phyloP scores from a whole-genome alignment of 2,113 vertebrate species.

The Fregata magnificens region DNA sequence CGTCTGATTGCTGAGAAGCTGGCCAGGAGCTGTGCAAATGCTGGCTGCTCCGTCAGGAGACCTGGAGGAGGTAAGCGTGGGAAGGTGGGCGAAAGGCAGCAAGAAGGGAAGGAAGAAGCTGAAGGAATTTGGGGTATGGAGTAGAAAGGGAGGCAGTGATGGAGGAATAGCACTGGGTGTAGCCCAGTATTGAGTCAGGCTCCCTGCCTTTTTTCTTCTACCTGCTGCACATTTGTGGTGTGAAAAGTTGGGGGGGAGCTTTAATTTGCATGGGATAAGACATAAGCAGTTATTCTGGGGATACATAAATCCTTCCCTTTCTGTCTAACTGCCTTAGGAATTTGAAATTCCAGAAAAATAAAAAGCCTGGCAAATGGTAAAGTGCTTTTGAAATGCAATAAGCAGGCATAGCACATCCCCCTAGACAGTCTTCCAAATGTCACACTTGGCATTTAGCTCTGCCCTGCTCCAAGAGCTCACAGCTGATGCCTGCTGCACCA shows the following conservation, averaged over 20 bases:
- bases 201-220: neutral
- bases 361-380: neutral
- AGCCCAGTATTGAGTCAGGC: neutral
- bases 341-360: neutral
- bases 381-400: neutral
- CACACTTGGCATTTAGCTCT: neutral
- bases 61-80: neutral
- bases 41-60: neutral
- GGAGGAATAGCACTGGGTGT: neutral
- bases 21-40: neutral
- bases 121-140: neutral
- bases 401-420: neutral
- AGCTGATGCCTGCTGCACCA: rapidly evolving
- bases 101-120: neutral
- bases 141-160: neutral
- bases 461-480: neutral
- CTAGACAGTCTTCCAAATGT: neutral
- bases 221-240: neutral
- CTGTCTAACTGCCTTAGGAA: neutral
- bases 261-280: neutral
- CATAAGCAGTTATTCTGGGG: neutral
- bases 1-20: neutral
- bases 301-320: neutral
- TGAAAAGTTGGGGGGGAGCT: neutral
- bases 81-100: neutral